phyloP scores from a whole-genome alignment of 2,113 vertebrate species.

The Gracilinanus agilis region DNA sequence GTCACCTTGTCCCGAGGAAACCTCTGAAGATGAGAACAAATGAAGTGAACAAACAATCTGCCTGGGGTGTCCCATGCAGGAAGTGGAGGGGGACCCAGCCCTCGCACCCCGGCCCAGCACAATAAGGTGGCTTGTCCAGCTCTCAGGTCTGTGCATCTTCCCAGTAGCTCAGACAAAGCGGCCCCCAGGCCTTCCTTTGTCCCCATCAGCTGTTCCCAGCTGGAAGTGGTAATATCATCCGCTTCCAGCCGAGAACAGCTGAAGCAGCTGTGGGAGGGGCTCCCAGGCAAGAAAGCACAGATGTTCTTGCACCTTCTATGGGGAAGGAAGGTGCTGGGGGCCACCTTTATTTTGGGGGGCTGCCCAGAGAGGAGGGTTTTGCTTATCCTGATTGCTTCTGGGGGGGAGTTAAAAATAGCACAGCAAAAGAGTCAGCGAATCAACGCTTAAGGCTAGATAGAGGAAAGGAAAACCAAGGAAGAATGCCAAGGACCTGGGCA shows the following conservation, averaged over 20 bases:
- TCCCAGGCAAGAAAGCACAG: not conserved
- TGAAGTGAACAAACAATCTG: constrained; percentile 30
- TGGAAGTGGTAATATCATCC: constrained; percentile 66
- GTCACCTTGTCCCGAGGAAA: constrained; percentile 54
- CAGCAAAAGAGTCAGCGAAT: not conserved
- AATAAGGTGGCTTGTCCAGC: not conserved
- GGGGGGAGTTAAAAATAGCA: not conserved
- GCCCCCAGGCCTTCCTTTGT: not conserved
- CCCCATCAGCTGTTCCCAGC: constrained; percentile 69
- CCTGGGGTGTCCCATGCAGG: constrained; percentile 58
- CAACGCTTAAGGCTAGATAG: not conserved
- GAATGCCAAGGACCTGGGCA: not conserved
- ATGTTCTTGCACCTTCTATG: not conserved
- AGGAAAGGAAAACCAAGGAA: not conserved
- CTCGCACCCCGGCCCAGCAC: not conserved
- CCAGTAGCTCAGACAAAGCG: fast-evolving
- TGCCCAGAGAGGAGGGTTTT: constrained; percentile 23
- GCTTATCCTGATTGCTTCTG: not conserved
- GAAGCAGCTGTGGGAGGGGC: constrained; percentile 63
- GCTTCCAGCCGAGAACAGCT: constrained; percentile 62
- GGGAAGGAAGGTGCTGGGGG: constrained; percentile 22
- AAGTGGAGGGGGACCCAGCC: not conserved
- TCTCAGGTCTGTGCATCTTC: not conserved
- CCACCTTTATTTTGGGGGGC: not conserved
- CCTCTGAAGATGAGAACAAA: not conserved